Evolutionary conservation across 2,888 invertebrate species (phyloP).

Genomic region (Eupithecia dodoneata): DNA sequence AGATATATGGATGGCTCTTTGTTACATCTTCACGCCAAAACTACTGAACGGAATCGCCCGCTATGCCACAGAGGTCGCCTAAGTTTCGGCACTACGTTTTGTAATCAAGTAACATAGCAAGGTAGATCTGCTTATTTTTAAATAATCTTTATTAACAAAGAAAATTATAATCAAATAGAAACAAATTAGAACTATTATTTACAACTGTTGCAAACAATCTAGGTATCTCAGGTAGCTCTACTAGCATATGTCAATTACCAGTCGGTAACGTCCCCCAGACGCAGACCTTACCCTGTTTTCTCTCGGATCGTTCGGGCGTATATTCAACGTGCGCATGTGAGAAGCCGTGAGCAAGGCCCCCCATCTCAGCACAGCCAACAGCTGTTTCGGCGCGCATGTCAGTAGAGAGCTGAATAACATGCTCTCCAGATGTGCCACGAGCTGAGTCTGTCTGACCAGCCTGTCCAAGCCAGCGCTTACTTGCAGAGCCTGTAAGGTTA

Average conservation of each 20-base stretch:
- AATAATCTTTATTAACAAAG: too few relatives aligned
- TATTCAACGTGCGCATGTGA: conserved; percentile 88
- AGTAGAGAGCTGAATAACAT: conserved; percentile 91
- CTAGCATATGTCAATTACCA: too few relatives aligned
- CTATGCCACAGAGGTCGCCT: too few relatives aligned
- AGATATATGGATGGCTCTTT: too few relatives aligned
- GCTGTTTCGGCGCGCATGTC: conserved; percentile 86
- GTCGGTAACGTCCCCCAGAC: too few relatives aligned
- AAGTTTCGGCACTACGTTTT: neutral
- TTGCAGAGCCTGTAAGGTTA: conserved; percentile 87
- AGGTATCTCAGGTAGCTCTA: too few relatives aligned
- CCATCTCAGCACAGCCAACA: conserved; percentile 87
- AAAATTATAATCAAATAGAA: too few relatives aligned
- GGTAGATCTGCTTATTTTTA: neutral
- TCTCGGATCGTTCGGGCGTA: conserved; percentile 92
- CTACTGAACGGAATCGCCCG: too few relatives aligned
- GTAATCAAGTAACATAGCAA: neutral
- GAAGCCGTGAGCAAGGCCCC: conserved; percentile 91
- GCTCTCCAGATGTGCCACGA: conserved; percentile 92
- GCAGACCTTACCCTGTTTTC: conserved; percentile 85
- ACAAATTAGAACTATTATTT: too few relatives aligned
- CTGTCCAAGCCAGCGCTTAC: conserved; percentile 92
- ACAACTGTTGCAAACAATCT: too few relatives aligned
- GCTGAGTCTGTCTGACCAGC: conserved; percentile 91
- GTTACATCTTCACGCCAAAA: too few relatives aligned